phyloP scores from a whole-genome alignment of 1,140 invertebrate genomes.

The Bombus impatiens region DNA sequence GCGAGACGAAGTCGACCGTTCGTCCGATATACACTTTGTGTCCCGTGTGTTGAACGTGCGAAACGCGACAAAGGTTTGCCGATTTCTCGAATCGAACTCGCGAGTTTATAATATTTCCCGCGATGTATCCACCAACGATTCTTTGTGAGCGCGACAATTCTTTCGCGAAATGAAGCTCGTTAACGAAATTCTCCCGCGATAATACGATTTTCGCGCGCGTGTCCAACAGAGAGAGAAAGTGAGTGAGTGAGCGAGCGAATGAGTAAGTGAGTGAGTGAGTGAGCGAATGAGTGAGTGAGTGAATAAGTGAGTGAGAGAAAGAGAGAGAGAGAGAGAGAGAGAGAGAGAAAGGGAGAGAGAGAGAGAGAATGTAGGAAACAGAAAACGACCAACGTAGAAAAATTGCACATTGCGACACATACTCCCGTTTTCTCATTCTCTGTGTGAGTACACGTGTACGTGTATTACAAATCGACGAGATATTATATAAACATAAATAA shows the following conservation, averaged over 20 bases:
- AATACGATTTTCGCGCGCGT: slow-evolving; percentile 9
- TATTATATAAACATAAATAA: slow-evolving; percentile 47
- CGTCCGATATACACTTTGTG: background rate
- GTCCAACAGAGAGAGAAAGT: background rate
- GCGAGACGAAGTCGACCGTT: background rate
- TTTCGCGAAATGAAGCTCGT: slow-evolving; percentile 27
- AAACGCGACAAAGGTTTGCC: background rate
- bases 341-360: too few species aligned
- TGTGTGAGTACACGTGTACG: background rate
- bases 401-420: background rate
- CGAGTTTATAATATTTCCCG: slow-evolving; percentile 16
- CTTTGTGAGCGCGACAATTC: slow-evolving; percentile 2
- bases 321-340: rapidly evolving
- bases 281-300: too few species aligned
- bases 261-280: too few species aligned
- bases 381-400: slow-evolving; percentile 10
- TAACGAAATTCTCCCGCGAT: slow-evolving; percentile 40
- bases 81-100: slow-evolving; percentile 12
- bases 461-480: background rate
- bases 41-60: background rate
- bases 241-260: too few species aligned
- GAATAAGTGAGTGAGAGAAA: too few species aligned
- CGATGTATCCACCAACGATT: background rate
- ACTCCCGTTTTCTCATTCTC: background rate
- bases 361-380: too few species aligned